These are phyloP conservation scores for Brevipalpus yothersi DNA, from an alignment of 1,140 invertebrate genomes.

Conservation along the genomic window DNA sequence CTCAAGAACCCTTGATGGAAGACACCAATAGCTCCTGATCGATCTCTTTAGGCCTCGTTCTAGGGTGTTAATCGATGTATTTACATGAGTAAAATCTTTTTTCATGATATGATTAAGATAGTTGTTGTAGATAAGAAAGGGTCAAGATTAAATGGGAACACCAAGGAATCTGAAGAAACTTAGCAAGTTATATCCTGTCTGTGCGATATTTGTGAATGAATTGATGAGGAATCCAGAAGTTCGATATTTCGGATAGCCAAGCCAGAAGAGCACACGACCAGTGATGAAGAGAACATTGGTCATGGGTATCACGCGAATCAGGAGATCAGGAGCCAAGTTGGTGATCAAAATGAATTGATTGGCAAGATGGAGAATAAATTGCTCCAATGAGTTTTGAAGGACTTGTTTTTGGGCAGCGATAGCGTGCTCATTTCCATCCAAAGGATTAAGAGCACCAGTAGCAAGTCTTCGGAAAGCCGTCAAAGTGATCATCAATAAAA, in stretches of 20 bases:
- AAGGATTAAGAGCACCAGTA: not conserved
- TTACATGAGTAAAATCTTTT: too few species aligned
- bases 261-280: slow-evolving; percentile 1
- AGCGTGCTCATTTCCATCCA: not conserved
- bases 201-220: too few species aligned
- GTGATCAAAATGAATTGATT: not conserved
- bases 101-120: too few species aligned
- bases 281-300: slow-evolving; percentile 2
- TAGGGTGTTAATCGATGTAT: too few species aligned
- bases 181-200: too few species aligned
- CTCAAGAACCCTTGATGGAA: too few species aligned
- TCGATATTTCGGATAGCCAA: slow-evolving; percentile 4
- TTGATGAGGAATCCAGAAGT: not conserved
- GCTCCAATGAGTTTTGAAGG: slow-evolving; percentile 3
- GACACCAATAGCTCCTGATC: too few species aligned
- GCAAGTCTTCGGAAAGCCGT: not conserved
- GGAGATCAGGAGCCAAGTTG: not conserved
- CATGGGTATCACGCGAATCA: slow-evolving; percentile 2
- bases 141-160: too few species aligned
- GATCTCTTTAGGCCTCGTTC: too few species aligned
- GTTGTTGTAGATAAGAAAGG: too few species aligned
- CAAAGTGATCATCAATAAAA: not conserved
- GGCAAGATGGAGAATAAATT: not conserved
- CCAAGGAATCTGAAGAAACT: too few species aligned
- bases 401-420: not conserved